phyloP scores from a whole-genome alignment of 2,888 invertebrate species.

The Trichopria drosophilae region DNA sequence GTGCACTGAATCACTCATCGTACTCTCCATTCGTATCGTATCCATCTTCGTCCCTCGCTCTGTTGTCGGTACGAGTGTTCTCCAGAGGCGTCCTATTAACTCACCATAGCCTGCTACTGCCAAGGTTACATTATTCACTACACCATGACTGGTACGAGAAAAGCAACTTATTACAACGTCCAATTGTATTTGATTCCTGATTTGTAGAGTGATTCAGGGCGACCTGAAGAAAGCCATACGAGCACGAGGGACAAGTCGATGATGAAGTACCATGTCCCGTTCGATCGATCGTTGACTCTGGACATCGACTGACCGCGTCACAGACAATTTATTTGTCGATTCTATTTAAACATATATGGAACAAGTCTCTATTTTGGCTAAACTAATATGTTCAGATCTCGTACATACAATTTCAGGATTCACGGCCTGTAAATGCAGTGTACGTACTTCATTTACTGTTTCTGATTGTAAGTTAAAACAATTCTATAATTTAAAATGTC shows the following conservation, averaged over 20 bases:
- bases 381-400: no score
- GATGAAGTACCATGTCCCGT: constrained; percentile 24
- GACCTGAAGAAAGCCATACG: constrained; percentile 14
- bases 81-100: constrained; percentile 51
- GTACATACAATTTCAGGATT: no score
- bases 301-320: no score
- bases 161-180: constrained; percentile 41
- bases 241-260: constrained; percentile 12
- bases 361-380: no score
- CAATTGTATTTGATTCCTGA: constrained; percentile 25
- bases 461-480: no score
- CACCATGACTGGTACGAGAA: constrained; percentile 39
- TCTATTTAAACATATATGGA: no score
- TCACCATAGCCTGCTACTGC: constrained; percentile 39
- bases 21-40: constrained; percentile 29
- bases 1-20: constrained; percentile 56
- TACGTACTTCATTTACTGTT: no score
- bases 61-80: constrained; percentile 37
- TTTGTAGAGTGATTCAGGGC: constrained; percentile 25
- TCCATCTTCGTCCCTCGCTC: constrained; percentile 22
- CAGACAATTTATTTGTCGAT: constrained; percentile 22
- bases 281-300: constrained; percentile 14
- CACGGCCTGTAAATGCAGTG: no score
- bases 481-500: no score
- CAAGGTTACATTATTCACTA: constrained; percentile 53